Conservation (phyloP, 2,888 invertebrate genomes). For the Morpho helenor region DNA sequence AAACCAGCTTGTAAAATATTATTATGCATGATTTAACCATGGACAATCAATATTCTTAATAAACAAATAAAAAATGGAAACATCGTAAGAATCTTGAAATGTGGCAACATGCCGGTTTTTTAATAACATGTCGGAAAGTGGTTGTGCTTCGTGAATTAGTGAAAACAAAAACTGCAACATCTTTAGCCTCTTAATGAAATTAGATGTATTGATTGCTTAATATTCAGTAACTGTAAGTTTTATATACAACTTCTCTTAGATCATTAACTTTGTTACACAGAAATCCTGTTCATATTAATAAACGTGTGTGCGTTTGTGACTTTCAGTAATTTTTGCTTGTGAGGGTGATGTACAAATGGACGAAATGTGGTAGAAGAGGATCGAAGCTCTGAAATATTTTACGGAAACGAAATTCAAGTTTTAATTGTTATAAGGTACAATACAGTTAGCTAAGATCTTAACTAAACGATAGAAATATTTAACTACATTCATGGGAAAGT, state of each 20-base stretch:
- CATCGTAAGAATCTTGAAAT: neutral
- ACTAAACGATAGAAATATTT: constrained; percentile 12
- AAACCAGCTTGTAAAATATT: no score
- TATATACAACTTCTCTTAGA: neutral
- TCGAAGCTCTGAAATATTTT: constrained; percentile 39
- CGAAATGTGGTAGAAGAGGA: constrained; percentile 63
- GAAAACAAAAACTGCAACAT: constrained; percentile 26
- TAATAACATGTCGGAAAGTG: constrained; percentile 63
- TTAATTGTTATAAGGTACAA: constrained; percentile 44
- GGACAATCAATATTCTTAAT: no score
- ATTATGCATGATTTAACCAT: no score
- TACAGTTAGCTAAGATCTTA: constrained; percentile 14
- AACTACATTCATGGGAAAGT: constrained; percentile 40
- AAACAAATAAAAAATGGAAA: neutral
- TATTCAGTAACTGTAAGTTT: constrained; percentile 5
- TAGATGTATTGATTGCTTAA: constrained; percentile 12
- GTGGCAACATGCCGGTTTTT: constrained; percentile 40
- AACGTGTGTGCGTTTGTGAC: constrained; percentile 52
- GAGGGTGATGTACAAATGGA: constrained; percentile 59
- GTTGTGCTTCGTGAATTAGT: constrained; percentile 56
- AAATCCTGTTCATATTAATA: constrained; percentile 29
- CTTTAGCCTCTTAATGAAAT: constrained; percentile 29
- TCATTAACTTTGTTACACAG: constrained; percentile 3
- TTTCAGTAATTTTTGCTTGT: constrained; percentile 67
- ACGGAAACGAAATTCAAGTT: constrained; percentile 36